phyloP scores from a whole-genome alignment of 2,113 vertebrate species.

The Festucalex cinctus region DNA sequence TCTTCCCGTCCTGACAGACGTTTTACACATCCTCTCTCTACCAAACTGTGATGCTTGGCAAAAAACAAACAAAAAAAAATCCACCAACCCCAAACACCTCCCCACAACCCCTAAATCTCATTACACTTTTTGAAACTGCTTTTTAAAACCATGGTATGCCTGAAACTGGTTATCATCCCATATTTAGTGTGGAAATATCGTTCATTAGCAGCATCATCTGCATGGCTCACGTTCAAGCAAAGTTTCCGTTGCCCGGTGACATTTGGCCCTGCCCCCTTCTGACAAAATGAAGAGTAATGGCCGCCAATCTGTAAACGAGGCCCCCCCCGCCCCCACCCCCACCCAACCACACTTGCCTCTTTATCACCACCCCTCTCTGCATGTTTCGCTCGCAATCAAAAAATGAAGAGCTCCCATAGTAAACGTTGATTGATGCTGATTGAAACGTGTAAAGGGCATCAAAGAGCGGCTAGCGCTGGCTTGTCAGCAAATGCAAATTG shows the following conservation, averaged over 20 bases:
- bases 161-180: no score
- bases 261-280: conserved; percentile 40
- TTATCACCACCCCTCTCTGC: conserved; percentile 7
- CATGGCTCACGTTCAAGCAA: conserved; percentile 10
- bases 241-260: conserved; percentile 8
- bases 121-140: no score
- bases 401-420: conserved; percentile 37
- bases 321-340: neutral
- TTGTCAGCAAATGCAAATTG: neutral
- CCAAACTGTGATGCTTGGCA: no score
- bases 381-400: conserved; percentile 40
- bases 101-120: no score
- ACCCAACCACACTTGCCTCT: neutral
- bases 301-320: conserved; percentile 26
- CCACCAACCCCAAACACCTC: no score
- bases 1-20: no score
- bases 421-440: conserved; percentile 60
- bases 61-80: no score
- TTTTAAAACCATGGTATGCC: no score
- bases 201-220: neutral
- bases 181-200: no score
- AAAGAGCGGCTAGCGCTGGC: conserved; percentile 45
- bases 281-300: conserved; percentile 29
- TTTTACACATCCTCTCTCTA: no score
- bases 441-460: conserved; percentile 66